These are phyloP conservation scores for Heliconius aoede DNA, from an alignment of 2,888 invertebrate genomes.

Conservation along the genomic window DNA sequence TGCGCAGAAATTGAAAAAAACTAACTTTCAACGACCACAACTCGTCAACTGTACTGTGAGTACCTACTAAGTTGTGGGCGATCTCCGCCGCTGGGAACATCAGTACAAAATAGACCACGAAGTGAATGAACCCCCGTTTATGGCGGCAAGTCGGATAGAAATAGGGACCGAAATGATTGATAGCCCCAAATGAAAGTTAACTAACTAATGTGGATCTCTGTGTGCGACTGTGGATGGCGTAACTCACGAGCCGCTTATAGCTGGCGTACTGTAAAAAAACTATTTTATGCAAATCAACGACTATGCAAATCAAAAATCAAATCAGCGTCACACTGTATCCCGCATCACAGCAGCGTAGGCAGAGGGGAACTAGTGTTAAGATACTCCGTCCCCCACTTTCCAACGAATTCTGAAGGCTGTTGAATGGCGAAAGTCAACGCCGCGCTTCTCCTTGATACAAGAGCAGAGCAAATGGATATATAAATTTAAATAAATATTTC, in stretches of 20 bases:
- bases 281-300: constrained; percentile 81
- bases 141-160: constrained; percentile 57
- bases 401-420: too few relatives aligned
- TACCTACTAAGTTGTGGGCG: constrained; percentile 26
- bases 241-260: constrained; percentile 38
- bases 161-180: constrained; percentile 63
- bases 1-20: not conserved
- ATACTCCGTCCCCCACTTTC: too few relatives aligned
- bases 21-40: not conserved
- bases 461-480: too few relatives aligned
- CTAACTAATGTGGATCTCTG: constrained; percentile 26
- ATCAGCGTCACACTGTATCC: too few relatives aligned
- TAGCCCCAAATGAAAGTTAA: constrained; percentile 52
- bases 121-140: constrained; percentile 72
- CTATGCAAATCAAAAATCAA: too few relatives aligned
- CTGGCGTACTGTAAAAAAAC: constrained; percentile 68
- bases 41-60: not conserved
- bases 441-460: too few relatives aligned
- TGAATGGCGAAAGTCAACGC: too few relatives aligned
- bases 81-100: constrained; percentile 36
- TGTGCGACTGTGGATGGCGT: not conserved
- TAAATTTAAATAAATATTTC: too few relatives aligned
- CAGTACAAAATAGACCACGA: constrained; percentile 59
- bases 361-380: too few relatives aligned
- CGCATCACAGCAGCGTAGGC: too few relatives aligned